These are phyloP conservation scores for Bruchidius siliquastri DNA, from an alignment of 2,888 invertebrate genomes.

Conservation along the genomic window DNA sequence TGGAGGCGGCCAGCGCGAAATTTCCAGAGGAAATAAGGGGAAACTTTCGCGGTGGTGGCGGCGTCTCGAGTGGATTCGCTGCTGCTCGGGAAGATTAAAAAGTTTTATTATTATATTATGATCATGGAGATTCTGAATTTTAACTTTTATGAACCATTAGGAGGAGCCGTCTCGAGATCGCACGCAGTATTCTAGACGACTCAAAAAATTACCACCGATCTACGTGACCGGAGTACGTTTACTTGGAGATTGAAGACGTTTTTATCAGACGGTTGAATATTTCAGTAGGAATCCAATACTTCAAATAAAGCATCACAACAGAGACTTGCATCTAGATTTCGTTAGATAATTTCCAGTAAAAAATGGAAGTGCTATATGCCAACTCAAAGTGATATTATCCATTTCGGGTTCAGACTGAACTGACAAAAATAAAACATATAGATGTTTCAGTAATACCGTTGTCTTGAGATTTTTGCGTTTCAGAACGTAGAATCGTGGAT, in stretches of 20 bases:
- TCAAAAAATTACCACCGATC: background rate
- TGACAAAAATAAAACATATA: no score
- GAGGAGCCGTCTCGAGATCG: background rate
- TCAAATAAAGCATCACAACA: no score
- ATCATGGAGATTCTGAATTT: background rate
- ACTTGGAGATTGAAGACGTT: background rate
- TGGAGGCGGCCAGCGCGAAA: background rate
- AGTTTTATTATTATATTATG: background rate
- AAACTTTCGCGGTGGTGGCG: background rate
- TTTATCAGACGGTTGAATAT: no score
- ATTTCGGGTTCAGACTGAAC: no score
- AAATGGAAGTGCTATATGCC: no score
- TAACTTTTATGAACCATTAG: background rate
- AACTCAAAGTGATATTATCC: no score
- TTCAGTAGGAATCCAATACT: no score
- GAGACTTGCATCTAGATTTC: no score
- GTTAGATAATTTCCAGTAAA: no score
- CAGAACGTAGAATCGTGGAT: no score
- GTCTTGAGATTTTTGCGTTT: no score
- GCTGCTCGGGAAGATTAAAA: background rate
- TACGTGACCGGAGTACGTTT: background rate
- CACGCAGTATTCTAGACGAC: background rate
- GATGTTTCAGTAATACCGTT: no score
- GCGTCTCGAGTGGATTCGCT: background rate
- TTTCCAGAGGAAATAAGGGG: background rate